Percentiles rank a stretch among this genome's conserved stretches.
These are phyloP conservation scores for Dromaius novaehollandiae DNA, from an alignment of 2,113 vertebrate genomes.

Conservation along the genomic window DNA sequence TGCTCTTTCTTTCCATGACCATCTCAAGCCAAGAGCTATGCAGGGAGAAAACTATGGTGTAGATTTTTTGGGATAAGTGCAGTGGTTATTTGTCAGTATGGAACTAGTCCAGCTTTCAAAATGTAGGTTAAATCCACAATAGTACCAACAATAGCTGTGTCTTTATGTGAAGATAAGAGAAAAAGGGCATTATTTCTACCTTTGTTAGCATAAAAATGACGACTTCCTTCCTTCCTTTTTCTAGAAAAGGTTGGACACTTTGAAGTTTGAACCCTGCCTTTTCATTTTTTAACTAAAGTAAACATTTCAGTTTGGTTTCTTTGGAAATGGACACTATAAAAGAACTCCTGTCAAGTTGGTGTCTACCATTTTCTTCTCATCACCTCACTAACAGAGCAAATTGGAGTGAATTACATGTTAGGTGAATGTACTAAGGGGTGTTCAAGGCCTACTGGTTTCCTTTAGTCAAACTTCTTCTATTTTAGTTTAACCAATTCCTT, in stretches of 20 bases:
- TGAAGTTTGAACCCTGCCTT: not conserved
- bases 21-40: not conserved
- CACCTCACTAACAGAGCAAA: not conserved
- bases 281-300: not conserved
- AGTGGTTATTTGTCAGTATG: constrained; percentile 16
- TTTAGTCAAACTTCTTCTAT: not conserved
- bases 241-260: not conserved
- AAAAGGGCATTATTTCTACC: constrained; percentile 9
- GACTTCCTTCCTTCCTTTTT: not conserved
- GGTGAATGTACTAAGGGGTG: not conserved
- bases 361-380: not conserved
- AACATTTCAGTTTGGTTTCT: constrained; percentile 8
- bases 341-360: not conserved
- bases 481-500: not conserved
- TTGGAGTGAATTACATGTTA: not conserved
- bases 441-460: not conserved
- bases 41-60: not conserved
- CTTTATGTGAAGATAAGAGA: constrained; percentile 1
- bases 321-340: not conserved
- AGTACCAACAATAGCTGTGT: not conserved
- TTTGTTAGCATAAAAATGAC: constrained; percentile 33
- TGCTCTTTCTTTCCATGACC: not conserved
- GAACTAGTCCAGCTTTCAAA: not conserved
- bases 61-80: not conserved
- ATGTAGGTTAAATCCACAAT: constrained; percentile 18